phyloP scores from a whole-genome alignment of 2,797 vertebrate species.

The Tiaroga cobitis region DNA sequence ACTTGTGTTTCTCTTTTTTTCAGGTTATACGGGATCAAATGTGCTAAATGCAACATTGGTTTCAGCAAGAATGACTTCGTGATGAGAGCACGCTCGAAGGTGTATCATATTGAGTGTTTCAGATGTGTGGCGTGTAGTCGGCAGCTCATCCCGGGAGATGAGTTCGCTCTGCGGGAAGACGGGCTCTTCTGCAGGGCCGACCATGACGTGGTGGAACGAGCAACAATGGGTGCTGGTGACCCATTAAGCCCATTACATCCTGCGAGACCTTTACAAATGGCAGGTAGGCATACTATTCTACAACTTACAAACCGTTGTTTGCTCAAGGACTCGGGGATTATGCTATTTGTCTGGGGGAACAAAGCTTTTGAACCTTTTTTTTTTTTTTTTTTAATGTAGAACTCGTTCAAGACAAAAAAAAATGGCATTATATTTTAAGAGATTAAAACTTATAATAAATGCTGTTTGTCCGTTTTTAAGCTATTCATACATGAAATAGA shows the following conservation, averaged over 20 bases:
- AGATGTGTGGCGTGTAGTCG: constrained; percentile 97
- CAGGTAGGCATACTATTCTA: constrained; percentile 82
- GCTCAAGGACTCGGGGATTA: constrained; percentile 15
- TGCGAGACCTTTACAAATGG: constrained; percentile 93
- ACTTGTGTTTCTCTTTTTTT: constrained; percentile 22
- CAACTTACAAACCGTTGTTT: constrained; percentile 38
- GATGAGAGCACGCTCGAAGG: constrained; percentile 95
- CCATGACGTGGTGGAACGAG: constrained; percentile 94
- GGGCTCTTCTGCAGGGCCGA: constrained; percentile 95
- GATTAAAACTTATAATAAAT: constrained; percentile 13
- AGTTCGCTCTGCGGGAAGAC: constrained; percentile 93
- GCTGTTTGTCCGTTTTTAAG: constrained; percentile 52
- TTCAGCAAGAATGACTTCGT: constrained; percentile 99
- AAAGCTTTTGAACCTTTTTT: neutral
- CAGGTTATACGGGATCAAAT: constrained; percentile 97
- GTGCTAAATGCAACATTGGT: constrained; percentile 96
- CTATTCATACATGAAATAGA: constrained; percentile 49
- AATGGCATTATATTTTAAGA: neutral
- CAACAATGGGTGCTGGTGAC: constrained; percentile 87
- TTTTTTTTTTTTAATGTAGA: too few relatives aligned
- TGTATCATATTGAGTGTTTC: constrained; percentile 99
- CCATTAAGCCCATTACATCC: constrained; percentile 93
- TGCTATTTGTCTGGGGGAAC: neutral
- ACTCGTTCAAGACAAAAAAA: neutral
- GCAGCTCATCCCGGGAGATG: constrained; percentile 96